These are phyloP conservation scores for Mythimna pallens DNA, from an alignment of 2,888 invertebrate genomes.

Conservation along the genomic window DNA sequence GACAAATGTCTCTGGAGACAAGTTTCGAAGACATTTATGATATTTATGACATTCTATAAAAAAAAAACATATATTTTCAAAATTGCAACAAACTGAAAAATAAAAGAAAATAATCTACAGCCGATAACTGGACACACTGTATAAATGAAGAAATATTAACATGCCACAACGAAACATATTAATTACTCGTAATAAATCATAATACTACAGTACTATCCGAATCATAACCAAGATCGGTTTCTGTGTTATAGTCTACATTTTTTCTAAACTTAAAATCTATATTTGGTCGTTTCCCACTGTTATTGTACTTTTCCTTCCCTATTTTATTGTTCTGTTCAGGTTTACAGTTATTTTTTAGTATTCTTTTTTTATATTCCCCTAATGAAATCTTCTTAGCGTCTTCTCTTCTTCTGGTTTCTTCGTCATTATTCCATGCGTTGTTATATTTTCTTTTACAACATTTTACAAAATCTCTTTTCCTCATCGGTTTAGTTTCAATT, in stretches of 20 bases:
- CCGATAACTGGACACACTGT: background rate
- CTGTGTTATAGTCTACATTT: slow-evolving; percentile 49
- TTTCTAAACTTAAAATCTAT: slow-evolving; percentile 23
- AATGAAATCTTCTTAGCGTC: slow-evolving; percentile 73
- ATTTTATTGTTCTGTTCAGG: slow-evolving; percentile 9
- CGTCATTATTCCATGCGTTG: slow-evolving; percentile 9
- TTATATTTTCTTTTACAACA: slow-evolving; percentile 30
- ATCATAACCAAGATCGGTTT: slow-evolving; percentile 73
- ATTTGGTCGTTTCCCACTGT: slow-evolving; percentile 15
- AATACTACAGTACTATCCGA: slow-evolving; percentile 71
- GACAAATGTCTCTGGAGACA: background rate
- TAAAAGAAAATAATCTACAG: background rate
- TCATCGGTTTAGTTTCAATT: slow-evolving; percentile 30
- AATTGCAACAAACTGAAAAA: background rate
- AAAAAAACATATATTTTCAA: background rate
- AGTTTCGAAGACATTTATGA: background rate
- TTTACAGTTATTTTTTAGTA: slow-evolving; percentile 16
- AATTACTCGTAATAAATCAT: slow-evolving; percentile 14
- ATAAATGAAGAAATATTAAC: background rate
- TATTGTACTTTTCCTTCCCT: slow-evolving; percentile 18
- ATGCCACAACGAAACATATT: background rate
- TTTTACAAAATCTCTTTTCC: slow-evolving; percentile 23
- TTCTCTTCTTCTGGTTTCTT: slow-evolving; percentile 30
- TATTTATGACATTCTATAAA: background rate
- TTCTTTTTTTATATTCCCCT: slow-evolving; percentile 75